These are phyloP conservation scores for Thalassarche chlororhynchos DNA, from an alignment of 2,113 vertebrate species.

Conservation along the genomic window DNA sequence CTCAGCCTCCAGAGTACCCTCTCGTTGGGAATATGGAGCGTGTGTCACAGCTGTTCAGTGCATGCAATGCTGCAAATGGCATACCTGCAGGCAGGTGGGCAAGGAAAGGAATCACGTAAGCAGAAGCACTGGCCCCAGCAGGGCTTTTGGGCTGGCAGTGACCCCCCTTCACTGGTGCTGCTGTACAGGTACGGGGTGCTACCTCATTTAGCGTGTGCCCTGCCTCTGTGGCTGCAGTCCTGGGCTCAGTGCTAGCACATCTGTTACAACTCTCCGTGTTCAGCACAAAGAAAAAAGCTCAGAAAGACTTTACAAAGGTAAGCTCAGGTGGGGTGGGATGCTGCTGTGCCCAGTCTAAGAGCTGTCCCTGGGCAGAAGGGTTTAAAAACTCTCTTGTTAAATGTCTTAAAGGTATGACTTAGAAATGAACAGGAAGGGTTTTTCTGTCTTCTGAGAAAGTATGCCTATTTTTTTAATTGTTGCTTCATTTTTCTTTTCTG, in stretches of 20 bases:
- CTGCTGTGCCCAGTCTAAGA: too few species aligned
- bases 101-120: background rate
- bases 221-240: background rate
- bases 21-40: background rate
- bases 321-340: too few species aligned
- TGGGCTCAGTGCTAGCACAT: background rate
- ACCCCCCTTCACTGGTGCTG: background rate
- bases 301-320: background rate
- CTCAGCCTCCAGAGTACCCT: background rate
- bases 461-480: background rate
- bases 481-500: background rate
- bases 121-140: too few species aligned
- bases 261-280: background rate
- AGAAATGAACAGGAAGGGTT: background rate
- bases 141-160: background rate
- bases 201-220: too few species aligned
- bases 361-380: background rate
- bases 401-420: background rate
- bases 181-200: background rate
- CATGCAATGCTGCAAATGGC: too few species aligned
- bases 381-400: background rate
- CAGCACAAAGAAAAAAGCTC: background rate
- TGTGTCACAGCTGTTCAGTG: background rate
- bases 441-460: background rate
- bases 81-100: too few species aligned